These are phyloP conservation scores for Coccyzus lansbergi DNA, from an alignment of 2,797 vertebrate genomes.

Conservation along the genomic window DNA sequence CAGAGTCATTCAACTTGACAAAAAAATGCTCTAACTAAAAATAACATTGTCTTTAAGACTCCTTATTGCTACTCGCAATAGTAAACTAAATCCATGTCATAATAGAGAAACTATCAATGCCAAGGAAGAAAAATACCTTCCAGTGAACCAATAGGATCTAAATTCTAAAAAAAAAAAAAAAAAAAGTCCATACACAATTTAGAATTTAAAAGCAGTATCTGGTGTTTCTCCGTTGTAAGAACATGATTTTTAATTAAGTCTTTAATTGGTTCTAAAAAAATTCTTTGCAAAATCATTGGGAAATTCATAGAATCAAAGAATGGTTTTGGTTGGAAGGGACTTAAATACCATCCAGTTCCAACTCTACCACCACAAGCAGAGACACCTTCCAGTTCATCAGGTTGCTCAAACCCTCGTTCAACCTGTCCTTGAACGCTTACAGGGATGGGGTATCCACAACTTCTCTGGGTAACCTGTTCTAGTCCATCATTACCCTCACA, in stretches of 20 bases:
- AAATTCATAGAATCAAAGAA: neutral
- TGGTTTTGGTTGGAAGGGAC: no score
- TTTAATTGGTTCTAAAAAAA: neutral
- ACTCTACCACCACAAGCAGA: no score
- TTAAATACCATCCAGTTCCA: no score
- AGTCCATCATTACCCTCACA: no score
- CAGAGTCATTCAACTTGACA: neutral
- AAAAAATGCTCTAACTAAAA: neutral
- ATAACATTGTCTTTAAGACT: neutral
- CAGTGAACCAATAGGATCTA: neutral
- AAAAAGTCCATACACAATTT: neutral
- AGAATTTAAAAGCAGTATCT: neutral
- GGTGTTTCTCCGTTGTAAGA: neutral
- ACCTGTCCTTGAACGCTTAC: no score
- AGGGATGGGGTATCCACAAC: no score
- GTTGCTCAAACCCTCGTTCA: no score
- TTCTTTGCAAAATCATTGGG: neutral
- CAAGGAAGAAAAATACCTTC: neutral
- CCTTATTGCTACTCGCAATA: neutral
- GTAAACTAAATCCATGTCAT: neutral
- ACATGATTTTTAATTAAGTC: neutral
- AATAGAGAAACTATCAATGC: neutral
- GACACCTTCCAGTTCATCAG: no score
- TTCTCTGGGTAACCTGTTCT: no score
- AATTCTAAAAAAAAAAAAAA: neutral